Percentiles rank a stretch among this genome's conserved stretches.
phyloP scores from a whole-genome alignment of 2,888 invertebrate genomes.

The Amphipoea oculea region DNA sequence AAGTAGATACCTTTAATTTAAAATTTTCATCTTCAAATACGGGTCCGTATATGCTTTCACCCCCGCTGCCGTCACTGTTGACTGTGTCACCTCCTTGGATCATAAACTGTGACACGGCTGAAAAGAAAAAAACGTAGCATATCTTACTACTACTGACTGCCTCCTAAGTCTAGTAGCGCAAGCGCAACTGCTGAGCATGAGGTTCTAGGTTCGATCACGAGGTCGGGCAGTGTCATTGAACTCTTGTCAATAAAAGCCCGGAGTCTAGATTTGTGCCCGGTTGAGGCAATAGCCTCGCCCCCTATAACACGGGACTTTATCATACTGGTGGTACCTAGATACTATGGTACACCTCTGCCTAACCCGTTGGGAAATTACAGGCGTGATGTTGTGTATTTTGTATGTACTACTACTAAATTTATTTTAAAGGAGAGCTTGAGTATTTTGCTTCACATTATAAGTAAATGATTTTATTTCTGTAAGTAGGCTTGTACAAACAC shows the following conservation, averaged over 20 bases:
- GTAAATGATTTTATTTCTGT: no score
- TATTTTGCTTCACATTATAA: not conserved
- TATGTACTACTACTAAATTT: not conserved
- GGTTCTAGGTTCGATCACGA: not conserved
- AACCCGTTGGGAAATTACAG: no score
- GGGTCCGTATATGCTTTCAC: constrained; percentile 98
- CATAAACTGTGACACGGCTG: constrained; percentile 96
- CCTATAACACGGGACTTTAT: not conserved
- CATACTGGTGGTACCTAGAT: not conserved
- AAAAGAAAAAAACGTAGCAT: constrained; percentile 66
- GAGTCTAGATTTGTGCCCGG: not conserved
- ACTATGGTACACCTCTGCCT: no score
- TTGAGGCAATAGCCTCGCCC: not conserved
- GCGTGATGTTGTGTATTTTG: no score
- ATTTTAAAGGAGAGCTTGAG: not conserved
- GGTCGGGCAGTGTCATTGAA: not conserved
- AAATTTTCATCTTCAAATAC: constrained; percentile 98
- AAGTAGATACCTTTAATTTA: constrained; percentile 86
- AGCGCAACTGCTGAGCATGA: not conserved
- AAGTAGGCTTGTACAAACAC: no score
- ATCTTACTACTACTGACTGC: no score
- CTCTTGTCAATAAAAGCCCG: not conserved
- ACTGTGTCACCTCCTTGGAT: constrained; percentile 96
- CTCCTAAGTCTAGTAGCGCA: not conserved
- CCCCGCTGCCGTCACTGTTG: constrained; percentile 95